A percentile compares a stretch with the other conserved stretches of the same genome.
These are phyloP conservation scores for Cranoglanis bouderius DNA, from an alignment of 2,113 vertebrate genomes.

Conservation along the genomic window DNA sequence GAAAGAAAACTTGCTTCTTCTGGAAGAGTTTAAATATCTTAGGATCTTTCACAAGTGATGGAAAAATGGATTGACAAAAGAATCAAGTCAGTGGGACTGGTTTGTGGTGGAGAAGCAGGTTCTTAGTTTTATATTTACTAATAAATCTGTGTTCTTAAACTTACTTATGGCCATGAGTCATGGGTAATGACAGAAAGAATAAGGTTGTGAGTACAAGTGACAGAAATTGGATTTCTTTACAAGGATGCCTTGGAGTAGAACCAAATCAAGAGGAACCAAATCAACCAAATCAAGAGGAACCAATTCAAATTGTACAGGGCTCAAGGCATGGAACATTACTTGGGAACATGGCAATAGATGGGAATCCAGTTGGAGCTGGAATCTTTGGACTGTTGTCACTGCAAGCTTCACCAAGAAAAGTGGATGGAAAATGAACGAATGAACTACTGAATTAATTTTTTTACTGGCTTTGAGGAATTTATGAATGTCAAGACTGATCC, in stretches of 20 bases:
- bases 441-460: not conserved
- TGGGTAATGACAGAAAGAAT: not conserved
- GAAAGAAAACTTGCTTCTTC: not conserved
- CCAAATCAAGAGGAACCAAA: not conserved
- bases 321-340: not conserved
- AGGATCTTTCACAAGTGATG: not conserved
- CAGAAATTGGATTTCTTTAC: not conserved
- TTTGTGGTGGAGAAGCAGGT: not conserved
- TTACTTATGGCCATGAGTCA: not conserved
- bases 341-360: not conserved
- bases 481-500: not conserved
- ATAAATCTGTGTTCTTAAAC: not conserved
- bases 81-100: not conserved
- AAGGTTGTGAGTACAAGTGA: not conserved
- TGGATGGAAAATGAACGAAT: not conserved
- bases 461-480: not conserved
- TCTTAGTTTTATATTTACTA: not conserved
- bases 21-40: not conserved
- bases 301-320: not conserved
- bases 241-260: not conserved
- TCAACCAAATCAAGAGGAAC: not conserved
- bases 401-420: not conserved
- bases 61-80: not conserved
- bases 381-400: not conserved
- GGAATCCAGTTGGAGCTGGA: not conserved